Base-by-base conservation (phyloP, 2,797 vertebrate species). In the Enteromius radiatus region DNA sequence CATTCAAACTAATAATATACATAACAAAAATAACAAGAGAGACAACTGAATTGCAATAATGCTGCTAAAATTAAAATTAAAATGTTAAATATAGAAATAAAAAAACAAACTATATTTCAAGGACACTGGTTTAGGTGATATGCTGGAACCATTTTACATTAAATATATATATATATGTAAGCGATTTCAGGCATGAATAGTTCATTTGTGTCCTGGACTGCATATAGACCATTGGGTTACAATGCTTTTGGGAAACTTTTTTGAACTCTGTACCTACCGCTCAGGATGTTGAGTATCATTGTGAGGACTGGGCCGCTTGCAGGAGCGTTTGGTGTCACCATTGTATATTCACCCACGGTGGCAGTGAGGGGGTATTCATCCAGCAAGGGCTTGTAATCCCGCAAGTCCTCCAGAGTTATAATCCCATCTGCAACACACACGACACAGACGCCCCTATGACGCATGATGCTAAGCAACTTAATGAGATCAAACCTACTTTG, bases 201-300 rank as follows among this genome's bases (percentile, higher is more conserved):
- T 52, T 19, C 7, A 52, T 52, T 21, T 9, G 19, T 52, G 19
- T 21, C 19, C 49, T 52, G 19, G 19, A 19, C 49, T 52, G 49
- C 19, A 21, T 21, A 8, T n/a, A 11, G n/a, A 23, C 3, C 54
- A 56, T 56, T 11, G n/a, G 21, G 21, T 56, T 23, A 56, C 10
- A 0, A 56, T 23, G n/a, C 54, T 23, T 23, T 23, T 56, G 54
- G 54, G n/a, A 56, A 56, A 23, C 3, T 3, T 17, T 31, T 8
- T 36, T 65, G 5, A 21, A 59, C 65, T 85, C 80, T 86, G 84
- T 74, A 80, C 90, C 93, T 90, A 99, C 98, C 97, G 82, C 96
- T 95, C 88, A 99, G 90, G 81, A 99, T 97, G 91, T 98, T 97
- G 88, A 99, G 92, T 87, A 98, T 96, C 85, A 99, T 95, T 1